These are phyloP conservation scores for Lontra canadensis DNA, from an alignment of 2,113 vertebrate species.

Conservation along the genomic window DNA sequence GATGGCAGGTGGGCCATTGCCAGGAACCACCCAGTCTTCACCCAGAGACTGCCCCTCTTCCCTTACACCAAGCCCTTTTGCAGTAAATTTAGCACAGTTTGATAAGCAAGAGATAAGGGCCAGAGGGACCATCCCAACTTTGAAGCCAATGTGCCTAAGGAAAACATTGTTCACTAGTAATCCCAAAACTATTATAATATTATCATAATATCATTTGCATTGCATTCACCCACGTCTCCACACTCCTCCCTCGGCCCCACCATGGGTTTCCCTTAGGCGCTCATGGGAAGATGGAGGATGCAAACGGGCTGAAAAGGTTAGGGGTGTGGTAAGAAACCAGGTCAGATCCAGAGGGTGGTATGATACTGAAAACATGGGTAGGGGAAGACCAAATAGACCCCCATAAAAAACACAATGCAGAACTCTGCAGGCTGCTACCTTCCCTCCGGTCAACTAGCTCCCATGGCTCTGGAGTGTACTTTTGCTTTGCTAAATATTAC, in stretches of 20 bases:
- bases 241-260: accelerated
- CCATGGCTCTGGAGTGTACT: not conserved
- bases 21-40: not conserved
- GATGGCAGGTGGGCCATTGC: not conserved
- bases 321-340: not conserved
- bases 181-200: not conserved
- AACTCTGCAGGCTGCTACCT: not conserved
- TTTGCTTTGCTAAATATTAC: not conserved
- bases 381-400: not conserved
- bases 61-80: not conserved
- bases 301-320: not conserved
- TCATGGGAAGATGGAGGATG: not conserved
- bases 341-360: not conserved
- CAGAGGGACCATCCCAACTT: not conserved
- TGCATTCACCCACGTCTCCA: not conserved
- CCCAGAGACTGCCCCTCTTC: not conserved
- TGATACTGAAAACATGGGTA: not conserved
- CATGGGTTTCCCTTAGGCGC: not conserved
- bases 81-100: not conserved
- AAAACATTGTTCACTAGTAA: not conserved
- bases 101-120: not conserved
- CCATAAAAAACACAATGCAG: not conserved
- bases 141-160: not conserved
- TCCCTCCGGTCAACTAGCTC: not conserved
- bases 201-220: not conserved